These are phyloP conservation scores for Arge pagana DNA, from an alignment of 2,888 invertebrate species.

Conservation along the genomic window DNA sequence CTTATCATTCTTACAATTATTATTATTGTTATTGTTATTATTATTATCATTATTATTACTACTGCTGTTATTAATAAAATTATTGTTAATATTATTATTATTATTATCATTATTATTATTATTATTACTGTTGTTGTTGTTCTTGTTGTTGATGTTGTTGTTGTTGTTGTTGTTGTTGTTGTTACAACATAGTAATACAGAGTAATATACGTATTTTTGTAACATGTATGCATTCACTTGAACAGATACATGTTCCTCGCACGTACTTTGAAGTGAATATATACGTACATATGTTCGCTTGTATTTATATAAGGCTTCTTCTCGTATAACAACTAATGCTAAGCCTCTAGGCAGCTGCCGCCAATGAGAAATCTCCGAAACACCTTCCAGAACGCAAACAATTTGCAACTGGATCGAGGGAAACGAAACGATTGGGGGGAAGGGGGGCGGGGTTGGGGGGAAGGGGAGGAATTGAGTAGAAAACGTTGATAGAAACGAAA, in stretches of 20 bases:
- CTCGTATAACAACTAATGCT: conserved; percentile 49
- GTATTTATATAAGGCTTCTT: conserved; percentile 51
- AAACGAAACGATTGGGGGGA: conserved; percentile 30
- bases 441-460: conserved; percentile 22
- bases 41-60: too few species aligned
- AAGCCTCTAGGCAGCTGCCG: conserved; percentile 39
- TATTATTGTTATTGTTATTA: too few species aligned
- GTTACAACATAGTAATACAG: conserved; percentile 31
- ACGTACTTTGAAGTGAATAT: too few species aligned
- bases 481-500: not conserved
- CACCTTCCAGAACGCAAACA: conserved; percentile 13
- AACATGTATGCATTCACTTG: conserved; percentile 34
- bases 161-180: too few species aligned
- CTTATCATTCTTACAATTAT: conserved; percentile 17
- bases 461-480: not conserved
- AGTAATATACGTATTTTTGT: conserved; percentile 32
- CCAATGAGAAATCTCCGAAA: conserved; percentile 4
- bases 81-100: not conserved
- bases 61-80: conserved; percentile 4
- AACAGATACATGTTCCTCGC: too few species aligned
- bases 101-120: conserved; percentile 8
- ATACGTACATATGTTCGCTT: conserved; percentile 34
- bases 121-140: conserved; percentile 22
- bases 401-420: conserved; percentile 6
- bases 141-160: too few species aligned